phyloP scores from a whole-genome alignment of 2,797 vertebrate genomes.

The Neopelma chrysocephalum region DNA sequence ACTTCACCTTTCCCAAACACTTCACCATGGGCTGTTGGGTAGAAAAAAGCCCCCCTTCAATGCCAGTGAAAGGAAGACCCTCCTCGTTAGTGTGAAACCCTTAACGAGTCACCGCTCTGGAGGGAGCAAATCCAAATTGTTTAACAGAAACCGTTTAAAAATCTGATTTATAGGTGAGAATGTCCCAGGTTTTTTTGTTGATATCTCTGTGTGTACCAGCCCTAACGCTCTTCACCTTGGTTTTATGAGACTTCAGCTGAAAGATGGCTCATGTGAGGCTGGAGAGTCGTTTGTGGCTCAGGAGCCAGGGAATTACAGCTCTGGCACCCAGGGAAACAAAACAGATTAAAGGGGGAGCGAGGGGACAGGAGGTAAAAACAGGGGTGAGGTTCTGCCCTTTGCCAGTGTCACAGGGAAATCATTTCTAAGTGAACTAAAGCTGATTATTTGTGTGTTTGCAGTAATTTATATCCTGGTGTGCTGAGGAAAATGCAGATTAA shows the following conservation, averaged over 20 bases:
- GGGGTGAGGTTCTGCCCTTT: not conserved
- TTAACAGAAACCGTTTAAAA: not conserved
- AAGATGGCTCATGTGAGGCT: not conserved
- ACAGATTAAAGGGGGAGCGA: not conserved
- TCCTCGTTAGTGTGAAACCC: not conserved
- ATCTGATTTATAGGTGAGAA: not conserved
- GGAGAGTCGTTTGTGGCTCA: not conserved
- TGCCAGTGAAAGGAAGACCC: not conserved
- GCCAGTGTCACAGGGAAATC: not conserved
- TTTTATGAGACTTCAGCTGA: not conserved
- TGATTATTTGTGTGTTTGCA: not conserved
- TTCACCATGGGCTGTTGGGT: not conserved
- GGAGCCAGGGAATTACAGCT: not conserved
- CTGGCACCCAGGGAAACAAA: not conserved
- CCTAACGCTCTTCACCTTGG: not conserved
- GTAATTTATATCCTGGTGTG: not conserved
- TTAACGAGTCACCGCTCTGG: not conserved
- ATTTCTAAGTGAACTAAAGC: not conserved
- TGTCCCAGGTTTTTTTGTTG: not conserved
- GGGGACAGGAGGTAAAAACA: not conserved
- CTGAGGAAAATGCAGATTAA: not conserved
- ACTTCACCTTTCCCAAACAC: not conserved
- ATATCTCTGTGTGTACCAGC: fast-evolving
- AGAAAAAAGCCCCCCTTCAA: not conserved
- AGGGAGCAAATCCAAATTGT: not conserved